phyloP scores from a whole-genome alignment of 2,888 invertebrate genomes.

The Microchrysa polita region DNA sequence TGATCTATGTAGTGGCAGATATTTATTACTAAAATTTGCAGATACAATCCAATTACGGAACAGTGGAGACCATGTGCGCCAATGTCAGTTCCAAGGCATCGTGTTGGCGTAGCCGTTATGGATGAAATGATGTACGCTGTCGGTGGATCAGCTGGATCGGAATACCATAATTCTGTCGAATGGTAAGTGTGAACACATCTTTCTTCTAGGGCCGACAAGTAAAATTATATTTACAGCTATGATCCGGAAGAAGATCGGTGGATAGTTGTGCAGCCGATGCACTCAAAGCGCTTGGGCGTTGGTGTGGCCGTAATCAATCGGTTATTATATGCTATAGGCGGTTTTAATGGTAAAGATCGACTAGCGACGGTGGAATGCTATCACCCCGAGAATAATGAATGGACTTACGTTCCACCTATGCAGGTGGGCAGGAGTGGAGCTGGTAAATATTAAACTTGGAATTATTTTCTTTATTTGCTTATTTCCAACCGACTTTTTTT shows the following conservation, averaged over 20 bases:
- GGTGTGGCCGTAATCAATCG: slow-evolving; percentile 83
- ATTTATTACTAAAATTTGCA: slow-evolving; percentile 50
- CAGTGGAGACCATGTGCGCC: slow-evolving; percentile 88
- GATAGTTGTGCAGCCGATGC: slow-evolving; percentile 80
- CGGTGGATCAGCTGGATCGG: slow-evolving; percentile 87
- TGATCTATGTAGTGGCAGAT: neutral
- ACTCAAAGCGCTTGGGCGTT: slow-evolving; percentile 80
- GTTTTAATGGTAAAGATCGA: slow-evolving; percentile 84
- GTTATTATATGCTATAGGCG: slow-evolving; percentile 84
- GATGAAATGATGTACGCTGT: slow-evolving; percentile 91
- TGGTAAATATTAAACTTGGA: slow-evolving; percentile 69
- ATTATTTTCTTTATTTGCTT: slow-evolving; percentile 25
- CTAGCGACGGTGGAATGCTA: slow-evolving; percentile 87
- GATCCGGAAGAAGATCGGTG: slow-evolving; percentile 87
- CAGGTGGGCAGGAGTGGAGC: slow-evolving; percentile 83
- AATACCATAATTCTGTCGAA: slow-evolving; percentile 89
- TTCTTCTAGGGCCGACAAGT: neutral
- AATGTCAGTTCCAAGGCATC: slow-evolving; percentile 87
- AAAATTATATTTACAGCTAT: slow-evolving; percentile 69
- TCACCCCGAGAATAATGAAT: slow-evolving; percentile 91
- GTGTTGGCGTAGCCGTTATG: slow-evolving; percentile 93
- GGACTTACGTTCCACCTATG: slow-evolving; percentile 85
- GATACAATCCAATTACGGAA: slow-evolving; percentile 86
- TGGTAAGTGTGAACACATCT: slow-evolving; percentile 69
- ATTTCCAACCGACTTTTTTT: neutral